phyloP scores from a whole-genome alignment of 2,113 vertebrate species.

The Spea multiplicata region DNA sequence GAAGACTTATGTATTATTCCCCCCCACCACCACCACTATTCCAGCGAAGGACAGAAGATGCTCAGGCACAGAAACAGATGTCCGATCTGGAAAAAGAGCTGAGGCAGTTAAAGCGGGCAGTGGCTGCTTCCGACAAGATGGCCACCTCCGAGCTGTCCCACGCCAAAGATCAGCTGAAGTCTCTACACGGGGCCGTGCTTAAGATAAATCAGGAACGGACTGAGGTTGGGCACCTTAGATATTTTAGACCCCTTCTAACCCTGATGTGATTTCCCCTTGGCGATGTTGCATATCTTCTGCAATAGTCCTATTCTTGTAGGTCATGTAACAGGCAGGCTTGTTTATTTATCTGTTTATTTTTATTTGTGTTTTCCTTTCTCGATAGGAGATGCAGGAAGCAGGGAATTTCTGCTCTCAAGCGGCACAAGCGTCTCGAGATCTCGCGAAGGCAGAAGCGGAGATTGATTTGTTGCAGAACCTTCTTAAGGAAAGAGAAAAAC shows the following conservation, averaged over 20 bases:
- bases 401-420: conserved; percentile 64
- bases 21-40: conserved; percentile 35
- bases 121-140: conserved; percentile 70
- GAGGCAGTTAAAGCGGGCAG: conserved; percentile 70
- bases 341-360: not conserved
- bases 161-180: conserved; percentile 69
- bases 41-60: conserved; percentile 69
- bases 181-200: conserved; percentile 71
- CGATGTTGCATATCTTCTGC: not conserved
- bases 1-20: no score
- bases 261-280: no score
- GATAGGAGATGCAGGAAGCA: conserved; percentile 68
- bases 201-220: conserved; percentile 72
- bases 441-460: conserved; percentile 74
- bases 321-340: no score
- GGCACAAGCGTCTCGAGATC: conserved; percentile 61
- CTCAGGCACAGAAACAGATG: conserved; percentile 64
- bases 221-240: conserved; percentile 58
- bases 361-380: not conserved
- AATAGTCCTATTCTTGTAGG: no score
- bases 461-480: conserved; percentile 74
- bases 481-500: conserved; percentile 69
- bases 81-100: conserved; percentile 71
- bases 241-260: no score
- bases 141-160: conserved; percentile 68